phyloP scores from a whole-genome alignment of 2,888 invertebrate genomes.

The Biston stratarius region DNA sequence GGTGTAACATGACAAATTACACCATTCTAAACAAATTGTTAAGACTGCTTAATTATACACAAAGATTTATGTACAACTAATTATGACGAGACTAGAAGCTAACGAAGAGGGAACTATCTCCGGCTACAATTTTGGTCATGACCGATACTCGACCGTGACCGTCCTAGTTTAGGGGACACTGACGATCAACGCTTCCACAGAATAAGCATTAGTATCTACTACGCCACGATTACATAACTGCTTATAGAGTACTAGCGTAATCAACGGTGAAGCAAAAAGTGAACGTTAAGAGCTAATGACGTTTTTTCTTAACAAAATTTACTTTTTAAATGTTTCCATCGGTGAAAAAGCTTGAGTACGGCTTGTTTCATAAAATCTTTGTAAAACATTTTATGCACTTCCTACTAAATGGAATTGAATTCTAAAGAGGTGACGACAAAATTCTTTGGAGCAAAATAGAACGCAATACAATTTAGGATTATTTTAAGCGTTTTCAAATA shows the following conservation, averaged over 20 bases:
- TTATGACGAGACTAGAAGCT: neutral
- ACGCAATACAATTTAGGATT: neutral
- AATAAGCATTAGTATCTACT: slow-evolving; percentile 1
- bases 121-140: slow-evolving; percentile 23
- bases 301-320: slow-evolving; percentile 8
- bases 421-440: neutral
- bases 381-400: too few species aligned
- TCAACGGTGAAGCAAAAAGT: slow-evolving; percentile 18
- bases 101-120: neutral
- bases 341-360: too few species aligned
- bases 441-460: neutral
- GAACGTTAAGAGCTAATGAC: slow-evolving; percentile 14
- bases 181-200: slow-evolving; percentile 17
- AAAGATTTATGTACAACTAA: neutral
- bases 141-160: slow-evolving; percentile 27
- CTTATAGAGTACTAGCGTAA: slow-evolving; percentile 7
- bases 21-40: neutral
- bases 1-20: neutral
- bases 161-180: slow-evolving; percentile 20
- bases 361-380: too few species aligned
- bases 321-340: slow-evolving; percentile 4
- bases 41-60: neutral
- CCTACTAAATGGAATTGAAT: too few species aligned
- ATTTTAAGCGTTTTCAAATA: too few species aligned
- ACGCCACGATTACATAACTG: neutral